phyloP scores from a whole-genome alignment of 2,113 vertebrate species.

The Strix uralensis region DNA sequence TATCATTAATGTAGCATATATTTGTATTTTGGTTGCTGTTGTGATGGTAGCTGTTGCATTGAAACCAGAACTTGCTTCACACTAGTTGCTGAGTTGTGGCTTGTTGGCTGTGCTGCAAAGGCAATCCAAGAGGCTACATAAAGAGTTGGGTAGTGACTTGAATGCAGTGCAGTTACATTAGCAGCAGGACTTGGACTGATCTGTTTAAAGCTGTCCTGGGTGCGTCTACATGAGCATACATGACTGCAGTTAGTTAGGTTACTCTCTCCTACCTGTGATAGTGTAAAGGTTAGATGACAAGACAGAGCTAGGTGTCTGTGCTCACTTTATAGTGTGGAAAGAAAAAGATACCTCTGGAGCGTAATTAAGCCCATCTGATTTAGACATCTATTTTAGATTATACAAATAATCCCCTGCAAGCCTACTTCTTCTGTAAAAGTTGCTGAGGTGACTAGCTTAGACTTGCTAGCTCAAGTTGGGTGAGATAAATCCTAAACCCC shows the following conservation, averaged over 20 bases:
- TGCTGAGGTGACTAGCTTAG: background rate
- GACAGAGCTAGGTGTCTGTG: background rate
- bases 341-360: background rate
- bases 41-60: background rate
- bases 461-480: background rate
- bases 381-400: background rate
- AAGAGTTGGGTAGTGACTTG: background rate
- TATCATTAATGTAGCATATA: background rate
- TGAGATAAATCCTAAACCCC: background rate
- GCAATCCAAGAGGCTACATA: background rate
- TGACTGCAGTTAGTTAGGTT: background rate
- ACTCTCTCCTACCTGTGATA: background rate
- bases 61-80: background rate
- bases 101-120: background rate
- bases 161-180: background rate
- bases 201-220: background rate
- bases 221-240: fast-evolving
- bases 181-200: background rate
- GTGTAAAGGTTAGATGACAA: background rate
- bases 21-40: background rate
- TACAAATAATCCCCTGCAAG: background rate
- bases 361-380: background rate
- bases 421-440: background rate
- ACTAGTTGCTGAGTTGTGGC: background rate
- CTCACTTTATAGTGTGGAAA: background rate